Evolutionary conservation across 1,140 invertebrate species (phyloP).

Genomic region (Drosophila oshimai): DNA sequence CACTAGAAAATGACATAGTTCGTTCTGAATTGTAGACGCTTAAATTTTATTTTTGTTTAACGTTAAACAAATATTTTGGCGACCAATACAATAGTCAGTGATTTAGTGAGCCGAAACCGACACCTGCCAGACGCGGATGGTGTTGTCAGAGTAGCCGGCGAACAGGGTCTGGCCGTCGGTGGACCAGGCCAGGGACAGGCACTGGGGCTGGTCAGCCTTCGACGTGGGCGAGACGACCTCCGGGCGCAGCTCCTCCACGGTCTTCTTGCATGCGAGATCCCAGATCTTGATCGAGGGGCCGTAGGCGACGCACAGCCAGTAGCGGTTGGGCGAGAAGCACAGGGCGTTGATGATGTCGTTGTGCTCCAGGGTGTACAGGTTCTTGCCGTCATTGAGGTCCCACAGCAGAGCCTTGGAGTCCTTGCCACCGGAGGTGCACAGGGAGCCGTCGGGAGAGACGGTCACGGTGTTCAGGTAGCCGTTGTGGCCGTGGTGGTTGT

Average conservation of each 20-base stretch:
- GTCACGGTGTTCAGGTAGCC: constrained; percentile 99
- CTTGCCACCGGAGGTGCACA: constrained; percentile 99
- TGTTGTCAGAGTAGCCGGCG: constrained; percentile 99
- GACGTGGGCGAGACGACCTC: constrained; percentile 91
- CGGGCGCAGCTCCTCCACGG: constrained; percentile 98
- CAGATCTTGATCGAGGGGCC: constrained; percentile 99
- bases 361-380: constrained; percentile 99
- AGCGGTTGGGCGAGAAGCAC: constrained; percentile 99
- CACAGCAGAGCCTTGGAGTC: constrained; percentile 99
- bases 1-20: neutral
- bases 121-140: constrained; percentile 99
- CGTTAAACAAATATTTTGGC: constrained; percentile 51
- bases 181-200: constrained; percentile 99
- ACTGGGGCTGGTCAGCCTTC: constrained; percentile 96
- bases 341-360: constrained; percentile 99
- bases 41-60: constrained; percentile 58
- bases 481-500: constrained; percentile 98
- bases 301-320: constrained; percentile 99
- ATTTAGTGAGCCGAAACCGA: constrained; percentile 86
- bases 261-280: constrained; percentile 99
- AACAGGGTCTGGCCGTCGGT: constrained; percentile 99
- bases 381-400: constrained; percentile 99
- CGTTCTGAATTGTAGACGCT: constrained; percentile 28
- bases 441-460: constrained; percentile 99
- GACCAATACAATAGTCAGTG: constrained; percentile 36